Percentiles rank a stretch among this genome's conserved stretches.
These are phyloP conservation scores for Cephus nigrinus DNA, from an alignment of 2,888 invertebrate species.

Conservation along the genomic window DNA sequence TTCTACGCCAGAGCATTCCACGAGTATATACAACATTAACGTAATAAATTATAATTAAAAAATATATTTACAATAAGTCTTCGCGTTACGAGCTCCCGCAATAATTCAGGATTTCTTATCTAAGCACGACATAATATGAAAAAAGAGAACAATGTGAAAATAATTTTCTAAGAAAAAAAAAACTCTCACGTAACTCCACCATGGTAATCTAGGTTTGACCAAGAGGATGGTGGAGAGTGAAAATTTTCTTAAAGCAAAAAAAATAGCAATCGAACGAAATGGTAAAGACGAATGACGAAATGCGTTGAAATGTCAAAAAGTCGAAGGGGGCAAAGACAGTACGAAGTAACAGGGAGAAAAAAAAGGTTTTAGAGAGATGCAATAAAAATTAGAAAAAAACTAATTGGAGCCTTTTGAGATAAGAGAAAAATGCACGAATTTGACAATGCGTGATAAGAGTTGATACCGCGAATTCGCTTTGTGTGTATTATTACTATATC, in stretches of 20 bases:
- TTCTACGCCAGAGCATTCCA: background rate
- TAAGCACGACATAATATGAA: background rate
- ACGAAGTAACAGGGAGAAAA: background rate
- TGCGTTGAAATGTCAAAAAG: background rate
- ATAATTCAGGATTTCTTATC: background rate
- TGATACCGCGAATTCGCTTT: background rate
- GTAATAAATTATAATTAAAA: background rate
- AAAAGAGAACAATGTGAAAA: background rate
- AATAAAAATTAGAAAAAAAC: background rate
- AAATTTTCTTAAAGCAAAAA: background rate
- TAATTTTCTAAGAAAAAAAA: background rate
- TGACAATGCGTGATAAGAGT: constrained; percentile 5
- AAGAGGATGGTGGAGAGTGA: background rate
- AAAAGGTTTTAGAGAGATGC: background rate
- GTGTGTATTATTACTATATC: background rate
- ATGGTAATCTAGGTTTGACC: background rate
- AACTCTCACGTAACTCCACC: background rate
- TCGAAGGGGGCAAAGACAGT: background rate
- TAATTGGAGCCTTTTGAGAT: background rate
- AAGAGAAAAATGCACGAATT: constrained; percentile 14
- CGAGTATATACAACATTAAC: background rate
- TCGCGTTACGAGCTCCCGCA: background rate
- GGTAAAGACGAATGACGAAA: background rate
- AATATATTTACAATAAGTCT: background rate
- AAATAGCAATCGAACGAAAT: background rate